These are phyloP conservation scores for Sminthopsis crassicaudata DNA, from an alignment of 2,113 vertebrate species.

Conservation along the genomic window DNA sequence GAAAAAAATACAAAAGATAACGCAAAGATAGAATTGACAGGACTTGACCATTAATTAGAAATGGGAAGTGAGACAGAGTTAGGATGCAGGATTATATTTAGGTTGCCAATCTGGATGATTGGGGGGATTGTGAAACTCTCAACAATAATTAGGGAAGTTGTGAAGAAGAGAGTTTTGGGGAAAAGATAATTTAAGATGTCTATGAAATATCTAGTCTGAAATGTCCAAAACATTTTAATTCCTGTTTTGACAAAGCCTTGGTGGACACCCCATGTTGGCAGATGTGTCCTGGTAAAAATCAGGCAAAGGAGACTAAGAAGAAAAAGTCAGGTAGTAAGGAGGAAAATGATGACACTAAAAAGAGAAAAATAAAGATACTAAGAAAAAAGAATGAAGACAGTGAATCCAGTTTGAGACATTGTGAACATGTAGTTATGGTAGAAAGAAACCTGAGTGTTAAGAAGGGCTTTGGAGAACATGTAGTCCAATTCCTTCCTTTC, in stretches of 20 bases:
- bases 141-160: neutral
- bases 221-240: too few relatives aligned
- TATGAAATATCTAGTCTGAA: neutral
- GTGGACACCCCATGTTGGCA: too few relatives aligned
- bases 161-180: neutral
- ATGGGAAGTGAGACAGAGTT: neutral
- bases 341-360: neutral
- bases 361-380: neutral
- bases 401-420: too few relatives aligned
- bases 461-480: too few relatives aligned
- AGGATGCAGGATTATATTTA: neutral
- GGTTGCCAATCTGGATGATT: neutral
- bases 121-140: neutral
- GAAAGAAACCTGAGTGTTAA: too few relatives aligned
- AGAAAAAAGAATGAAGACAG: neutral
- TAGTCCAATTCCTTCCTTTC: too few relatives aligned
- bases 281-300: too few relatives aligned
- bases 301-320: neutral
- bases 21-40: neutral
- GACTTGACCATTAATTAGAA: neutral
- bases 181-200: neutral
- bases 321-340: neutral
- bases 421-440: too few relatives aligned
- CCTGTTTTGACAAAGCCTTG: too few relatives aligned
- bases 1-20: neutral